These are phyloP conservation scores for Phoebastria nigripes DNA, from an alignment of 2,797 vertebrate species.

Conservation along the genomic window DNA sequence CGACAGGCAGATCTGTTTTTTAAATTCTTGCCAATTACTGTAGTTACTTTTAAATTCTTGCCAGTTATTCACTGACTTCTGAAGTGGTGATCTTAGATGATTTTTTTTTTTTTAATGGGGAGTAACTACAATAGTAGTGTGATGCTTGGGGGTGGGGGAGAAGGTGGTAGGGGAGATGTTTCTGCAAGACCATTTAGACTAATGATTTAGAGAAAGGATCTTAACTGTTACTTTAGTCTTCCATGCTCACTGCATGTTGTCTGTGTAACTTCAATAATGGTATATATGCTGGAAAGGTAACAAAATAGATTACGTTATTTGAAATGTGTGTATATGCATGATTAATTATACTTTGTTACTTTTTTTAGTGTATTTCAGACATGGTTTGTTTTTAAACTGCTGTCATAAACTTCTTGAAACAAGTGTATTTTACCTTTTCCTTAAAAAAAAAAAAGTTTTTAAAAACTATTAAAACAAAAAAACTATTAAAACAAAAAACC, in stretches of 20 bases:
- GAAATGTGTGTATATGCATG: not conserved
- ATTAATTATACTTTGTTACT: not conserved
- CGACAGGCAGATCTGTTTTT: not conserved
- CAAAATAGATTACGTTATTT: not conserved
- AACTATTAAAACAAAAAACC: too few species aligned
- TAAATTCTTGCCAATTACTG: not conserved
- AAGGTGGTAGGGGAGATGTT: not conserved
- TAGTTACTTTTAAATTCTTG: not conserved
- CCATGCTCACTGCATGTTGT: not conserved
- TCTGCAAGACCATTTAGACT: not conserved
- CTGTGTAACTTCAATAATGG: not conserved
- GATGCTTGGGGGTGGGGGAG: not conserved
- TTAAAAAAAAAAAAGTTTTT: not conserved
- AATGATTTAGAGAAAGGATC: not conserved
- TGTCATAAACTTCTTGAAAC: not conserved
- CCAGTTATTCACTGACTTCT: not conserved
- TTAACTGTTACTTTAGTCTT: not conserved
- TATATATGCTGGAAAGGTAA: not conserved
- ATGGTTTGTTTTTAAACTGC: not conserved
- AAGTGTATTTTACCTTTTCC: not conserved
- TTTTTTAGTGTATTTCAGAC: not conserved
- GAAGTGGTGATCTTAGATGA: not conserved
- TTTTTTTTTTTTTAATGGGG: not conserved
- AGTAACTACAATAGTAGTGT: not conserved
- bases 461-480: too few species aligned